phyloP scores from a whole-genome alignment of 1,140 invertebrate species.

The Drosophila baimaii region DNA sequence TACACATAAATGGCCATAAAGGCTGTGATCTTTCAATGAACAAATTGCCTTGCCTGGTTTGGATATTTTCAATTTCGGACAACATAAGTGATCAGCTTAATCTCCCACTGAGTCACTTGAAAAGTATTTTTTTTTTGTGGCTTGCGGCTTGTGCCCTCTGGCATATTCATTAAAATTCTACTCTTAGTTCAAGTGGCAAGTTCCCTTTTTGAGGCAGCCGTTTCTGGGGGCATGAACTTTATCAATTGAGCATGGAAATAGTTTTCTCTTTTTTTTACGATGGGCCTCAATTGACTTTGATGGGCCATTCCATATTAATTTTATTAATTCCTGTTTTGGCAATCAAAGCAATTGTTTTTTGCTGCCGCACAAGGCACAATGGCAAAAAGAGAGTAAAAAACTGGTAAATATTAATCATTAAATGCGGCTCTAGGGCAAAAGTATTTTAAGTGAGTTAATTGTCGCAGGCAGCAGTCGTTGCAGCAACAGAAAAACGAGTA shows the following conservation, averaged over 20 bases:
- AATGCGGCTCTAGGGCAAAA: constrained; percentile 62
- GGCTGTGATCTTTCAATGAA: constrained; percentile 1
- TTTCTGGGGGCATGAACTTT: constrained; percentile 62
- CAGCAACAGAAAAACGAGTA: constrained; percentile 26
- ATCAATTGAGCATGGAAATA: constrained; percentile 76
- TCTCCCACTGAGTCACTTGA: constrained; percentile 47
- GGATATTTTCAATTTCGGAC: constrained; percentile 3
- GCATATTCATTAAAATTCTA: constrained; percentile 47
- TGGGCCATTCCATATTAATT: constrained; percentile 67
- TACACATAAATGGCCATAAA: not conserved
- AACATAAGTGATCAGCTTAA: constrained; percentile 30
- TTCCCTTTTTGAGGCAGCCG: constrained; percentile 50
- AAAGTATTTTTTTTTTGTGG: constrained; percentile 28
- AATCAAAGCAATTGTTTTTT: constrained; percentile 67
- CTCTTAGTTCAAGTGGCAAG: constrained; percentile 64
- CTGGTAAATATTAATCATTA: constrained; percentile 61
- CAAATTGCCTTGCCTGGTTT: constrained; percentile 1
- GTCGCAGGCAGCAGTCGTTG: constrained; percentile 36
- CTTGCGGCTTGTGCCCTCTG: constrained; percentile 28
- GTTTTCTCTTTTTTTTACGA: constrained; percentile 51
- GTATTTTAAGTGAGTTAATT: constrained; percentile 78
- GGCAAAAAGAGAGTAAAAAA: constrained; percentile 14
- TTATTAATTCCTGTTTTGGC: constrained; percentile 66
- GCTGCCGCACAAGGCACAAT: constrained; percentile 12
- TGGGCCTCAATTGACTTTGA: constrained; percentile 60